These are phyloP conservation scores for Tragulus kanchil DNA, from an alignment of 2,113 vertebrate genomes.

Conservation along the genomic window DNA sequence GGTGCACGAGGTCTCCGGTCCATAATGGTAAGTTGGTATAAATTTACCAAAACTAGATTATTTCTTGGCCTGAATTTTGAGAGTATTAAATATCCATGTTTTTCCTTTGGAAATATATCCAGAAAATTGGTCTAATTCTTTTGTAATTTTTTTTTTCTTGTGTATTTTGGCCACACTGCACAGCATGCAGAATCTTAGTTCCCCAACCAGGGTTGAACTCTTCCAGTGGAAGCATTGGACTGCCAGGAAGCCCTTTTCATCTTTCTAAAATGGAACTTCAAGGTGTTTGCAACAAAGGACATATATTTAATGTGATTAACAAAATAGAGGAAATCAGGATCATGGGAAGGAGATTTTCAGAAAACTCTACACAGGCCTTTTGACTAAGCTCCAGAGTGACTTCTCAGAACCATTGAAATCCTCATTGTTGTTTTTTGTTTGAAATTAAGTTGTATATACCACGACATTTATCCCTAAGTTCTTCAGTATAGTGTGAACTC, in stretches of 20 bases:
- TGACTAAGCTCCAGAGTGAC: not conserved
- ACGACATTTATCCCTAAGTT: not conserved
- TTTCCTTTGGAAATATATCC: constrained; percentile 51
- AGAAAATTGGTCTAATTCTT: not conserved
- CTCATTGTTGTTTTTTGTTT: constrained; percentile 37
- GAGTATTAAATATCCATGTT: constrained; percentile 31
- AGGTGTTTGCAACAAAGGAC: constrained; percentile 15
- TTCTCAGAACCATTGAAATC: not conserved
- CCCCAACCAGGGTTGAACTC: not conserved
- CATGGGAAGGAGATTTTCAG: constrained; percentile 28
- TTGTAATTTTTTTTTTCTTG: not conserved
- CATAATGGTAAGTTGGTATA: constrained; percentile 93
- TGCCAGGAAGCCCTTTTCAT: not conserved
- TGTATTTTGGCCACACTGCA: not conserved
- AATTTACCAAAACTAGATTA: not conserved
- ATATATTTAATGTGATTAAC: not conserved
- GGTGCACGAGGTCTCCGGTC: constrained; percentile 97
- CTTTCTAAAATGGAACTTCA: constrained; percentile 15
- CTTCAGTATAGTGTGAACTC: constrained; percentile 6
- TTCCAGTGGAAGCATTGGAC: not conserved
- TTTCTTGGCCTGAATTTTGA: constrained; percentile 53
- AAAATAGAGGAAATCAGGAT: constrained; percentile 48
- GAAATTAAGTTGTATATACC: constrained; percentile 36
- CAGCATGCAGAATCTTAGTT: not conserved
- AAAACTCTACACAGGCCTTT: not conserved